These are phyloP conservation scores for Caenorhabditis virilis DNA, from an alignment of 2,888 invertebrate genomes.

Conservation along the genomic window DNA sequence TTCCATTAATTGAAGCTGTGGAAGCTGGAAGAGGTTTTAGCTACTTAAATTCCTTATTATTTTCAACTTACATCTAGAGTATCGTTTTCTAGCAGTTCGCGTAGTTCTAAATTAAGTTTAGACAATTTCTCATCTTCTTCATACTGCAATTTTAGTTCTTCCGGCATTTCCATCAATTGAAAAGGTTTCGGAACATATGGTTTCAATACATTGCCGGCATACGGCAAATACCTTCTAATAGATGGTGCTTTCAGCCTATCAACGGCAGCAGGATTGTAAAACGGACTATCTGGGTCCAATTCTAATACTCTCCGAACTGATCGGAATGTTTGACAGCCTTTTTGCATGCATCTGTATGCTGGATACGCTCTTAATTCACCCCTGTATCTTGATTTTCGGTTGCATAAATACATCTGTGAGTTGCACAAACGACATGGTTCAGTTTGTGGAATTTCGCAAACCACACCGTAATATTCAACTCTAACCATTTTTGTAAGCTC, in stretches of 20 bases:
- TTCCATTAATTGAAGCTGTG: too few species aligned
- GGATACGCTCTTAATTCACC: constrained; percentile 20
- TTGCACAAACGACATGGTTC: constrained; percentile 9
- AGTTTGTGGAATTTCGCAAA: constrained; percentile 2
- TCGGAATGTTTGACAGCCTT: constrained; percentile 30
- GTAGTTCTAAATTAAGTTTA: neutral
- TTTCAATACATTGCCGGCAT: too few species aligned
- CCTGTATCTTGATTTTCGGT: constrained; percentile 14
- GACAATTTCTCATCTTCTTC: neutral
- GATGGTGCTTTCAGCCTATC: neutral
- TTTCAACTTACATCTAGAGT: neutral
- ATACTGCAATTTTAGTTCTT: neutral
- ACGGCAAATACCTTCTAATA: neutral
- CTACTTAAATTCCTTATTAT: too few species aligned
- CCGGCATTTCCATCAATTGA: neutral
- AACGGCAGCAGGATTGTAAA: too few species aligned
- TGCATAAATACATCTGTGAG: constrained; percentile 13
- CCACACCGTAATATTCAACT: neutral
- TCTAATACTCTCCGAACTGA: constrained; percentile 5
- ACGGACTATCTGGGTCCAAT: too few species aligned
- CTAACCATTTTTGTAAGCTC: neutral
- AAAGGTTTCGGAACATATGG: neutral
- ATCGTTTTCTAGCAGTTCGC: neutral
- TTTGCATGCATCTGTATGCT: constrained; percentile 24
- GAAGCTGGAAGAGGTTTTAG: too few species aligned